These are phyloP conservation scores for Protonemura montana DNA, from an alignment of 2,888 invertebrate genomes.

Conservation along the genomic window DNA sequence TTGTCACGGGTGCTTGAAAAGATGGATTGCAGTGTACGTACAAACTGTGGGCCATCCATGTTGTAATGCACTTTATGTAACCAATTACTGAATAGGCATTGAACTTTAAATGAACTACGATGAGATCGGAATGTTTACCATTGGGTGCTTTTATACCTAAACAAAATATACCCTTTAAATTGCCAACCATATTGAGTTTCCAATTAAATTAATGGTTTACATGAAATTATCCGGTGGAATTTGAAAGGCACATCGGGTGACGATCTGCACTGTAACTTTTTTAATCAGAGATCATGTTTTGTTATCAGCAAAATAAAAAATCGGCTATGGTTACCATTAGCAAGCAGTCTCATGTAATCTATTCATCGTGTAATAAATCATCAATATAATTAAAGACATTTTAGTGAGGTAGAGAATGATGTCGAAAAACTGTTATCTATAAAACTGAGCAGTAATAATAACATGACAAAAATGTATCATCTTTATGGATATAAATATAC, in stretches of 20 bases:
- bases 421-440: neutral
- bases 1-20: too few relatives aligned
- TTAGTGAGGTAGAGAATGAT: neutral
- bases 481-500: neutral
- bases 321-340: neutral
- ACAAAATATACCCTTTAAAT: too few relatives aligned
- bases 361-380: neutral
- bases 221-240: neutral
- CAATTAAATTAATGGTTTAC: neutral
- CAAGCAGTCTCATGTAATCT: neutral
- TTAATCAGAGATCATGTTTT: neutral
- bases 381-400: constrained; percentile 2
- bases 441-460: neutral
- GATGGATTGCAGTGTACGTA: too few relatives aligned
- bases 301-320: neutral
- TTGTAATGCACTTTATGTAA: too few relatives aligned
- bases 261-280: neutral
- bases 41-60: too few relatives aligned
- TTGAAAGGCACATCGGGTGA: neutral
- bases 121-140: too few relatives aligned
- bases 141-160: too few relatives aligned
- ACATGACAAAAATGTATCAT: neutral
- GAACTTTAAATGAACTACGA: too few relatives aligned
- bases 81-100: too few relatives aligned
- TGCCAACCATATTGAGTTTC: neutral